Base-by-base conservation (phyloP, 1,140 invertebrate genomes). In the Drosophila nikananu region DNA sequence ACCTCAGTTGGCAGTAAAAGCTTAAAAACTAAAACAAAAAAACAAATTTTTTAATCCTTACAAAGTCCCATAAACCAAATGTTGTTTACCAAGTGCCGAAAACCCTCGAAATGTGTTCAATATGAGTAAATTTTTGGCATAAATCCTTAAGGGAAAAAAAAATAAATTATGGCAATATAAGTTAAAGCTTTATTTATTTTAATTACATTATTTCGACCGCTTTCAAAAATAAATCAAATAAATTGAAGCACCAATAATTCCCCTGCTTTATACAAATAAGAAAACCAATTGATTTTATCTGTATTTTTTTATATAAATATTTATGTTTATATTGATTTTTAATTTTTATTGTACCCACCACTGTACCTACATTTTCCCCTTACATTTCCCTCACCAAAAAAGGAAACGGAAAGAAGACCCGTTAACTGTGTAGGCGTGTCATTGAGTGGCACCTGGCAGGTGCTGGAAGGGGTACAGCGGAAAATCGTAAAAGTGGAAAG, bases 371-470 rank as follows among this genome's bases (percentile, higher is more conserved):
- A n/a, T 39, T 21, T 23, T 17, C 41, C 60, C 25, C 10, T 5
- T 12, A 35, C 9, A 37, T 35, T 66, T 62, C 15, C n/a, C 15
- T 7, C 13, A 3, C 42, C 5, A 51, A 51, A 12, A 51, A 51
- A 27, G 10, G 49, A 12, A 51, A 51, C n/a, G 10, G 49, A 27
- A 30, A 65, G 5, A 48, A 67, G n/a, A 19, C 32, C 25, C 27
- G 35, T 54, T 25, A 25, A 55, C 46, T 48, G 41, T 27, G 57
- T 76, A 48, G 60, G 64, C 44, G 62, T 81, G 66, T 57, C 48
- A 71, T 71, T 71, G 72, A 77, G 64, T 63, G 64, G 21, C 60
- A 52, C 55, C 55, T 72, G 61, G 55, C 37, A 61, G 37, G n/a
- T 10, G 19, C 17, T 52, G 25, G 49, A 37, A 7, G 32, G 54